These are phyloP conservation scores for Arizona elegans DNA, from an alignment of 2,113 vertebrate species.

Conservation along the genomic window DNA sequence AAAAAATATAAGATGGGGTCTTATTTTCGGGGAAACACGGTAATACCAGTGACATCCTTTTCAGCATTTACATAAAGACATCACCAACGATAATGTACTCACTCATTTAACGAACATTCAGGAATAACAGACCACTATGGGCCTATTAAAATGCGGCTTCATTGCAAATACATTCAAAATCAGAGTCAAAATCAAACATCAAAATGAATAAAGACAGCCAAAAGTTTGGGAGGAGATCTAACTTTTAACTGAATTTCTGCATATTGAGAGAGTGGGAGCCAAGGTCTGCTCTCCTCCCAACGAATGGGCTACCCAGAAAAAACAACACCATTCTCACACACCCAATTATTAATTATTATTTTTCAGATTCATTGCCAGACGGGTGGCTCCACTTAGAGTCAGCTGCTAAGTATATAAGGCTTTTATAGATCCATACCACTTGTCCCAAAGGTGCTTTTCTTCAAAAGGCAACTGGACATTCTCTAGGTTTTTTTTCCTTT, in stretches of 20 bases:
- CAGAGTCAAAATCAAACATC: neutral
- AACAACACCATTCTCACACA: neutral
- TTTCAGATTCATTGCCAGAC: neutral
- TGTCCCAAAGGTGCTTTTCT: no score
- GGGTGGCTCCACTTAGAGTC: neutral
- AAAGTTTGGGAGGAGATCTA: neutral
- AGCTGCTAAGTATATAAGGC: neutral
- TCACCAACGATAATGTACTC: no score
- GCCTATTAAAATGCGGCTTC: neutral
- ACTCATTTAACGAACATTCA: neutral
- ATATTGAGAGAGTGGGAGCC: neutral
- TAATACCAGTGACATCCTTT: neutral
- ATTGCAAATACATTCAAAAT: neutral
- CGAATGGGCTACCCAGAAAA: neutral
- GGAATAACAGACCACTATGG: neutral
- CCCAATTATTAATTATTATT: neutral
- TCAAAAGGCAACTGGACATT: no score
- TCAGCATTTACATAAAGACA: no score
- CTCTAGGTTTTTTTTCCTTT: neutral
- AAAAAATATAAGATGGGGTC: no score
- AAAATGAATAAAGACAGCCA: neutral
- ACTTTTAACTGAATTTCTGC: neutral
- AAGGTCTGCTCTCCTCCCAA: neutral
- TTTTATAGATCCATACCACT: neutral
- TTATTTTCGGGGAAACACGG: no score